These are phyloP conservation scores for Tylochromis polylepis DNA, from an alignment of 2,113 vertebrate genomes.

Conservation along the genomic window DNA sequence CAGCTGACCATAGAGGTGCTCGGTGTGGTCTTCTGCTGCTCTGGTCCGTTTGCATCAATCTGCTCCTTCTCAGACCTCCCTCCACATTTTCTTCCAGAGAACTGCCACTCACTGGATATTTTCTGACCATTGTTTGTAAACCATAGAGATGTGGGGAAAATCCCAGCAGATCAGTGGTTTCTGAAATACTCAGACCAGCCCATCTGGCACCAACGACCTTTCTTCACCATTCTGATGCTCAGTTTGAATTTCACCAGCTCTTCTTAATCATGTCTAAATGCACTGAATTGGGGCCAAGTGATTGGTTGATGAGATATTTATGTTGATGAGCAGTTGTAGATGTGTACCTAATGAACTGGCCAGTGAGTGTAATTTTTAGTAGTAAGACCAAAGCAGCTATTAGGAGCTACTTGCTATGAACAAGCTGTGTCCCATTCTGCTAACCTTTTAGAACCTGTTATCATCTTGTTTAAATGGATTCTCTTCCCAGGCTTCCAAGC, in stretches of 20 bases:
- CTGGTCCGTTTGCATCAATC: neutral
- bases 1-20: neutral
- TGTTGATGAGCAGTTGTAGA: neutral
- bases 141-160: neutral
- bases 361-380: neutral
- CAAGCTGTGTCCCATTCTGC: neutral
- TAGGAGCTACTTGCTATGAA: neutral
- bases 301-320: neutral
- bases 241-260: neutral
- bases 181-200: neutral
- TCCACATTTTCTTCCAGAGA: neutral
- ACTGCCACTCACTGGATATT: neutral
- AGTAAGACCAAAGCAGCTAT: neutral
- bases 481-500: neutral
- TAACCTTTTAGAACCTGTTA: slow-evolving; percentile 16
- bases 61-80: neutral
- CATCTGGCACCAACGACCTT: neutral
- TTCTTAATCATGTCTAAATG: neutral
- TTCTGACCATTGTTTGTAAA: neutral
- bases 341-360: neutral
- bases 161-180: neutral
- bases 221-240: neutral
- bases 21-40: neutral
- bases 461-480: slow-evolving; percentile 8
- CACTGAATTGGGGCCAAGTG: neutral